Evolutionary conservation across 1,140 invertebrate species (phyloP).

Genomic region (Agrypnia vestita): DNA sequence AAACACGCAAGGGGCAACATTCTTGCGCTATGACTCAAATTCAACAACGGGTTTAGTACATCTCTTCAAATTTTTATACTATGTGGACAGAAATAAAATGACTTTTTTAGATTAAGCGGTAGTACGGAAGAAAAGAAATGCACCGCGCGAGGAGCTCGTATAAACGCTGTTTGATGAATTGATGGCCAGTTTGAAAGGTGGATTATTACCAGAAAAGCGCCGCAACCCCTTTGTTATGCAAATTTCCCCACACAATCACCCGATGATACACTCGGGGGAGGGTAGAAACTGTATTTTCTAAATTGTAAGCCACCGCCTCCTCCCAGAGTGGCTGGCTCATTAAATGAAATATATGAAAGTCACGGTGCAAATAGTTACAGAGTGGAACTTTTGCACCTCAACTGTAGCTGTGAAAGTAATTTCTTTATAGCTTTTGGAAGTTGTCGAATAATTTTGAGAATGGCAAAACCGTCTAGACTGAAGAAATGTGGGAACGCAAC

Average conservation of each 20-base stretch:
- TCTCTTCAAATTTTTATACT: too few relatives aligned
- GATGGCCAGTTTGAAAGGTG: slow-evolving; percentile 46
- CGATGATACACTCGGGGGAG: slow-evolving; percentile 4
- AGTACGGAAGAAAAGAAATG: not conserved
- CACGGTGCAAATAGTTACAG: slow-evolving; percentile 55
- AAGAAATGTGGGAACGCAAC: too few relatives aligned
- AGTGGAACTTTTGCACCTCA: slow-evolving; percentile 50
- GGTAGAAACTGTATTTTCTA: slow-evolving; percentile 47
- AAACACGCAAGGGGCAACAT: too few relatives aligned
- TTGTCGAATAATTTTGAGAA: too few relatives aligned
- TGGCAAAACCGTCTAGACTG: too few relatives aligned
- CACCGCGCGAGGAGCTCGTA: not conserved
- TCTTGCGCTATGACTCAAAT: too few relatives aligned
- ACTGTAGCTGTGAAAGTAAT: not conserved
- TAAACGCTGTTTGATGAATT: slow-evolving; percentile 40
- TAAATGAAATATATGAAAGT: slow-evolving; percentile 60
- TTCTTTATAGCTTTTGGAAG: too few relatives aligned
- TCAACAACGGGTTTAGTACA: too few relatives aligned
- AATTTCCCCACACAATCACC: slow-evolving; percentile 35
- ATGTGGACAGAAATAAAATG: too few relatives aligned
- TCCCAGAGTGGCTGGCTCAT: slow-evolving; percentile 53
- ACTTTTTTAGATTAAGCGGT: too few relatives aligned
- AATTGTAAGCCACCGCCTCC: slow-evolving; percentile 47
- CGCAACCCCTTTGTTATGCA: slow-evolving; percentile 57
- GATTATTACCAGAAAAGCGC: slow-evolving; percentile 47